phyloP scores from a whole-genome alignment of 2,113 vertebrate species.

The Cariama cristata region DNA sequence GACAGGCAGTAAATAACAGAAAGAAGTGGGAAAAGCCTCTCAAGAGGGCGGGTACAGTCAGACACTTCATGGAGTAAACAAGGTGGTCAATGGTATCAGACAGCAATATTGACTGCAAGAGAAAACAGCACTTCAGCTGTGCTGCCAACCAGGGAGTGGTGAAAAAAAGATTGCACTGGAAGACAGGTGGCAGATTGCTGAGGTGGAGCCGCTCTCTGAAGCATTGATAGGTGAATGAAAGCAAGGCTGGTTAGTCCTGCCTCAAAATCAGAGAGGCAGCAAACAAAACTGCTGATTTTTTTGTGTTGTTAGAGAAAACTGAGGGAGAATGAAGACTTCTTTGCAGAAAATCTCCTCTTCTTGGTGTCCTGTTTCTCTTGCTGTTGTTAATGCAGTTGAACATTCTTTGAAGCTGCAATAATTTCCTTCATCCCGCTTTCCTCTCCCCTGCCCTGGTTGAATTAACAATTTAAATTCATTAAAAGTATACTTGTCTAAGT shows the following conservation, averaged over 20 bases:
- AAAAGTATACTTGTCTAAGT: neutral
- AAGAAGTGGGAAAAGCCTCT: neutral
- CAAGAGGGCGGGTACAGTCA: neutral
- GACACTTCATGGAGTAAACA: neutral
- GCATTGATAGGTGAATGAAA: neutral
- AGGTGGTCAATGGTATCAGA: neutral
- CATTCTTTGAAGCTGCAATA: slow-evolving; percentile 34
- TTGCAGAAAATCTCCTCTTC: neutral
- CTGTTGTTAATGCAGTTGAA: neutral
- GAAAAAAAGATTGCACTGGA: neutral
- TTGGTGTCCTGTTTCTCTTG: neutral
- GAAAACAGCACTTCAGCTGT: neutral
- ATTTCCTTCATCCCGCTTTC: neutral
- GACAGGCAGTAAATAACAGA: neutral
- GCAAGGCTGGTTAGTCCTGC: neutral
- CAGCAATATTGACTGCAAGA: neutral
- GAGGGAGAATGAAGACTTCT: neutral
- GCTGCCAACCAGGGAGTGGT: neutral
- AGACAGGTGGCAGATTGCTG: neutral
- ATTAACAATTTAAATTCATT: slow-evolving; percentile 42
- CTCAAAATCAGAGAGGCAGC: neutral
- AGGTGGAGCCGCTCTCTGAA: neutral
- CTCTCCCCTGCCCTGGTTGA: neutral
- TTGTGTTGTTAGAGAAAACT: neutral
- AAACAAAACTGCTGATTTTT: neutral